These are phyloP conservation scores for Sturnus vulgaris DNA, from an alignment of 2,113 vertebrate species.

Conservation along the genomic window DNA sequence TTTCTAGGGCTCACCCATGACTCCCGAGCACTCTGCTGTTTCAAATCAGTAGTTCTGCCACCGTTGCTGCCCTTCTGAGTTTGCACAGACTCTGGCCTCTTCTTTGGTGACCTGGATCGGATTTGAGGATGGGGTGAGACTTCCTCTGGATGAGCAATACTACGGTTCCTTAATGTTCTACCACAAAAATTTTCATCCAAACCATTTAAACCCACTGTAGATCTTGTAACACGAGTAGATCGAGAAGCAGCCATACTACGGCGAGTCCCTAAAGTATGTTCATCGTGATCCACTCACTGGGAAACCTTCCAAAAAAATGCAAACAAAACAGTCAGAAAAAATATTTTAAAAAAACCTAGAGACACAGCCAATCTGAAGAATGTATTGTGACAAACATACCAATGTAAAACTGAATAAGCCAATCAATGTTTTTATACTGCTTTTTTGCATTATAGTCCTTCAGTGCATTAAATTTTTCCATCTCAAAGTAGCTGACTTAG, in stretches of 20 bases:
- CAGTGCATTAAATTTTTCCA: not conserved
- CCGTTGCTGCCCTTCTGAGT: slow-evolving; percentile 72
- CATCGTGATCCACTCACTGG: slow-evolving; percentile 93
- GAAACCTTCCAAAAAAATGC: slow-evolving; percentile 79
- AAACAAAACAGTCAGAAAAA: slow-evolving; percentile 70
- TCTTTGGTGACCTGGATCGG: slow-evolving; percentile 94
- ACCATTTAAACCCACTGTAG: slow-evolving; percentile 99
- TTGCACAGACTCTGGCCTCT: slow-evolving; percentile 84
- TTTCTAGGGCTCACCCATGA: slow-evolving; percentile 87
- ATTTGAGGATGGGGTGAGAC: slow-evolving; percentile 84
- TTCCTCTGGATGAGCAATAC: slow-evolving; percentile 96
- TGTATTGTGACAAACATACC: not conserved
- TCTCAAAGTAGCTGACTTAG: not conserved
- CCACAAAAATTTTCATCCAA: slow-evolving; percentile 99
- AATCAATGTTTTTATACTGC: not conserved
- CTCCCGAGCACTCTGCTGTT: slow-evolving; percentile 76
- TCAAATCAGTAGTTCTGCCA: slow-evolving; percentile 80
- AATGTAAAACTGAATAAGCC: not conserved
- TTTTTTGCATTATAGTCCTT: not conserved
- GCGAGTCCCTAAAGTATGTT: slow-evolving; percentile 91
- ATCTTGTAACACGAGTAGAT: slow-evolving; percentile 99
- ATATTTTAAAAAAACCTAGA: slow-evolving; percentile 12
- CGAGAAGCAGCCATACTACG: slow-evolving; percentile 99
- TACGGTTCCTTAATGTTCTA: slow-evolving; percentile 98
- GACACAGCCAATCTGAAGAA: not conserved